A percentile compares a stretch with the other conserved stretches of the same genome.
Evolutionary conservation across 23 tunicate species (phyloP).

Genomic region (Trididemnum nubilum): DNA sequence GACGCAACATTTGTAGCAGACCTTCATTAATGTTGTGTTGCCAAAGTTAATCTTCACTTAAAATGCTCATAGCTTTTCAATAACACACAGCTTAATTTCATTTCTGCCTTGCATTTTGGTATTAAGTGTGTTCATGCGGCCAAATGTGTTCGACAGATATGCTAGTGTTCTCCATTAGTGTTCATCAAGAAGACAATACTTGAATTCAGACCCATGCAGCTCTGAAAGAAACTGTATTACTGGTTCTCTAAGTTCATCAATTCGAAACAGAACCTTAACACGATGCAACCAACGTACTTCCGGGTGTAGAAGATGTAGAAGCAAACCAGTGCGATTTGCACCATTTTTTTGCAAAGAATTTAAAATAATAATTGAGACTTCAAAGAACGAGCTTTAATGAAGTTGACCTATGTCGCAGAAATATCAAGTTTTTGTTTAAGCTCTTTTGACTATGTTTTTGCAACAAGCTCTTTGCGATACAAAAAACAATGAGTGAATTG

Average conservation of each 20-base stretch:
- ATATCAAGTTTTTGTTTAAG: background rate
- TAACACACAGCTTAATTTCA: constrained; percentile 4
- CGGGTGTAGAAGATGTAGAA: background rate
- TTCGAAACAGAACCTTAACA: background rate
- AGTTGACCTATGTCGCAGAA: constrained; percentile 18
- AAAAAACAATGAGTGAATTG: constrained; percentile 19
- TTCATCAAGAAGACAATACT: background rate
- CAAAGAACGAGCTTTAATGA: constrained; percentile 22
- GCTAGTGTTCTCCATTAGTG: constrained; percentile 27
- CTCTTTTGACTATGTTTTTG: constrained; percentile 29
- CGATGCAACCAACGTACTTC: constrained; percentile 19
- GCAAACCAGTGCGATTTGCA: constrained; percentile 2
- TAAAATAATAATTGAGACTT: constrained; percentile 19
- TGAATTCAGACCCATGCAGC: background rate
- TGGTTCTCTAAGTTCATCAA: constrained; percentile 12
- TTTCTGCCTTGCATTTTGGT: constrained; percentile 29
- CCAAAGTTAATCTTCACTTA: constrained; percentile 21
- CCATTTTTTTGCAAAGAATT: constrained; percentile 28
- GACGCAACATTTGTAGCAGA: constrained; percentile 18
- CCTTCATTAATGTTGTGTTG: constrained; percentile 1
- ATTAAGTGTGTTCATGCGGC: constrained; percentile 20
- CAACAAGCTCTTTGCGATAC: constrained; percentile 36
- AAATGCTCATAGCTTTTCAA: constrained; percentile 17
- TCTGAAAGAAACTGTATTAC: background rate
- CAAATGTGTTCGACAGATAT: constrained; percentile 8